A percentile compares a stretch with the other conserved stretches of the same genome.
Conservation (phyloP, 2,888 invertebrate species). For the Gastrophysa polygoni region DNA sequence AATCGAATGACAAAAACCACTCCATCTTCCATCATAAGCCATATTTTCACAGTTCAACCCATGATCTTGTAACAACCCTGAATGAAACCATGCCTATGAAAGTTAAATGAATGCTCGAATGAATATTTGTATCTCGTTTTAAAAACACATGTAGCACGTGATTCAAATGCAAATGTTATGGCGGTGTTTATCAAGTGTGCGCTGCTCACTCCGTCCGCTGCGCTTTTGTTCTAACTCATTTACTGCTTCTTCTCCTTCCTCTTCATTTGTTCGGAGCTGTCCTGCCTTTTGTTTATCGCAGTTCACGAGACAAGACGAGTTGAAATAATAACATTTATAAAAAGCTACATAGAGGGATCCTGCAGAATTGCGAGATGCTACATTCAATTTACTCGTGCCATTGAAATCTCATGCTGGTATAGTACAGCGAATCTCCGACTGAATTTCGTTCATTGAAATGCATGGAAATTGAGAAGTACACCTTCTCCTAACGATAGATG, state of each 20-base stretch:
- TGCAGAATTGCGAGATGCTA: not conserved
- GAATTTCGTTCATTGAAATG: too few species aligned
- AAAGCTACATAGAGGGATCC: conserved; percentile 6
- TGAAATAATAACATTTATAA: conserved; percentile 44
- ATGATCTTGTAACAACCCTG: too few species aligned
- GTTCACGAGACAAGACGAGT: conserved; percentile 38
- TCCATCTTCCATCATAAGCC: too few species aligned
- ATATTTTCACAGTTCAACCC: too few species aligned
- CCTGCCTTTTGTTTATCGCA: conserved; percentile 49
- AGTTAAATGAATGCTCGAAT: conserved; percentile 26
- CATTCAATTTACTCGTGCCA: not conserved
- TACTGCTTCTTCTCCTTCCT: conserved; percentile 57
- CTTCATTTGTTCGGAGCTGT: conserved; percentile 54
- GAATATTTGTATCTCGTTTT: conserved; percentile 39
- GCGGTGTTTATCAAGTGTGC: conserved; percentile 56
- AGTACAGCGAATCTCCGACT: too few species aligned
- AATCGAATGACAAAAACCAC: too few species aligned
- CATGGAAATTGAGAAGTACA: too few species aligned
- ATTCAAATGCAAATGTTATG: conserved; percentile 58
- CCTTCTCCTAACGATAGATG: too few species aligned
- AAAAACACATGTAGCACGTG: conserved; percentile 51
- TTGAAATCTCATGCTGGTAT: not conserved
- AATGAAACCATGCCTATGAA: conserved; percentile 6
- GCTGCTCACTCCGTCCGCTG: conserved; percentile 49
- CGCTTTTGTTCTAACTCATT: conserved; percentile 58